Percentiles rank a stretch among this genome's conserved stretches.
These are phyloP conservation scores for Aythya baeri DNA, from an alignment of 2,113 vertebrate genomes.

Conservation along the genomic window DNA sequence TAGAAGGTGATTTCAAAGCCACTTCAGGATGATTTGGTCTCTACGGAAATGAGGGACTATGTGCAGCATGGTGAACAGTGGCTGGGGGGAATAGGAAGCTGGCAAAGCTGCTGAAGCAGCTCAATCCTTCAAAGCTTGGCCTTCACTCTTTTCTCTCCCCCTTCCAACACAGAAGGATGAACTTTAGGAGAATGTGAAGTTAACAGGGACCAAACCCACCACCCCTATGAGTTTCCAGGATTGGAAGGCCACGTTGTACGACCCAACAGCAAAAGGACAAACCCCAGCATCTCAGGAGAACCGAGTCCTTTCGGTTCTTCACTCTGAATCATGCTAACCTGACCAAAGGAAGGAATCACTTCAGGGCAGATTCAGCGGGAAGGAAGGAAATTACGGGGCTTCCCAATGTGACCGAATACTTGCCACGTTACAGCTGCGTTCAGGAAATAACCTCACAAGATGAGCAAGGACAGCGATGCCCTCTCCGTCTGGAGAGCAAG, in stretches of 20 bases:
- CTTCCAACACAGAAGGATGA: fast-evolving
- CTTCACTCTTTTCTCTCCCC: background rate
- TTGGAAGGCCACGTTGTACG: fast-evolving
- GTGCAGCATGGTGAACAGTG: background rate
- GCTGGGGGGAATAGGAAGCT: background rate
- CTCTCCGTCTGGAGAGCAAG: background rate
- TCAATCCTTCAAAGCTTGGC: background rate
- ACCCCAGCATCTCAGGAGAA: background rate
- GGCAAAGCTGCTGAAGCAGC: background rate
- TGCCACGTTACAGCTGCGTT: background rate
- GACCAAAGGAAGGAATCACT: background rate
- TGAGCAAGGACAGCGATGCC: background rate
- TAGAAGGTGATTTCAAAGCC: background rate
- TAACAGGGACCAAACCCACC: background rate
- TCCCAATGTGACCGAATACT: background rate
- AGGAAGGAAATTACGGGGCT: background rate
- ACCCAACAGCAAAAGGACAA: background rate
- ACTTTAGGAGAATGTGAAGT: background rate
- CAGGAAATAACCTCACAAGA: background rate
- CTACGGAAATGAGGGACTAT: background rate
- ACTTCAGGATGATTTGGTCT: background rate
- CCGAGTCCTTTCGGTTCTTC: background rate
- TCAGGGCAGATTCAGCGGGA: background rate
- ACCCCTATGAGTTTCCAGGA: no score
- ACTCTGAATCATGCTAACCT: background rate